A percentile compares a stretch with the other conserved stretches of the same genome.
Evolutionary conservation across 2,113 vertebrate genomes (phyloP).

Genomic region (Rynchops niger): DNA sequence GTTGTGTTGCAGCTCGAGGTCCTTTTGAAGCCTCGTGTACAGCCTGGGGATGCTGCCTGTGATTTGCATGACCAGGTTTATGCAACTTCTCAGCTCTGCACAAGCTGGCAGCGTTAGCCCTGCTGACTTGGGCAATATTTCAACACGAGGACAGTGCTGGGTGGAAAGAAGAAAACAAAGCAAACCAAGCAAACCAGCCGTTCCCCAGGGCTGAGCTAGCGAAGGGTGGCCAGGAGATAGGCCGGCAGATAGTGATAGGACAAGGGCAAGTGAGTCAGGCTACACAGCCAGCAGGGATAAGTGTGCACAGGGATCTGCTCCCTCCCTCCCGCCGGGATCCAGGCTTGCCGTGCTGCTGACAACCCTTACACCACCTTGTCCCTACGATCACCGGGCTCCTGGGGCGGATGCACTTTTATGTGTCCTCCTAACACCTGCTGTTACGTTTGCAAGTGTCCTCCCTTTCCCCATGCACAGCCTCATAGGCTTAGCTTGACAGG

Average conservation of each 20-base stretch:
- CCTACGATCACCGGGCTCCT: fast-evolving
- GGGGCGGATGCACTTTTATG: too few species aligned
- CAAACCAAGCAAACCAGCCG: fast-evolving
- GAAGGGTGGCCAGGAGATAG: neutral
- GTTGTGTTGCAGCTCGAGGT: fast-evolving
- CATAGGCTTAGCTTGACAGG: neutral
- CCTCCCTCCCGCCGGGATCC: neutral
- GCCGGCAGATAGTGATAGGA: fast-evolving
- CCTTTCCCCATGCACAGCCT: fast-evolving
- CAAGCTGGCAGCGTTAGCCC: neutral
- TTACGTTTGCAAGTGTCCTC: fast-evolving
- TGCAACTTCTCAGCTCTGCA: neutral
- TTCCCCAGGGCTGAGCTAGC: neutral
- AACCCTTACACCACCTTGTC: neutral
- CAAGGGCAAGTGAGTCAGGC: neutral
- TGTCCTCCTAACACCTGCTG: too few species aligned
- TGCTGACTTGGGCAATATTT: neutral
- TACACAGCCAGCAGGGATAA: neutral
- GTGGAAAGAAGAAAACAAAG: neutral
- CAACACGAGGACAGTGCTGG: neutral
- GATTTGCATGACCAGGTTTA: too few species aligned
- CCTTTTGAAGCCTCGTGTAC: neutral
- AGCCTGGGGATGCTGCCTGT: neutral
- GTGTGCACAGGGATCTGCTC: fast-evolving
- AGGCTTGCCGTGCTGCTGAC: fast-evolving